Base-by-base conservation (phyloP, 1,140 invertebrate genomes). In the Nomia melanderi region DNA sequence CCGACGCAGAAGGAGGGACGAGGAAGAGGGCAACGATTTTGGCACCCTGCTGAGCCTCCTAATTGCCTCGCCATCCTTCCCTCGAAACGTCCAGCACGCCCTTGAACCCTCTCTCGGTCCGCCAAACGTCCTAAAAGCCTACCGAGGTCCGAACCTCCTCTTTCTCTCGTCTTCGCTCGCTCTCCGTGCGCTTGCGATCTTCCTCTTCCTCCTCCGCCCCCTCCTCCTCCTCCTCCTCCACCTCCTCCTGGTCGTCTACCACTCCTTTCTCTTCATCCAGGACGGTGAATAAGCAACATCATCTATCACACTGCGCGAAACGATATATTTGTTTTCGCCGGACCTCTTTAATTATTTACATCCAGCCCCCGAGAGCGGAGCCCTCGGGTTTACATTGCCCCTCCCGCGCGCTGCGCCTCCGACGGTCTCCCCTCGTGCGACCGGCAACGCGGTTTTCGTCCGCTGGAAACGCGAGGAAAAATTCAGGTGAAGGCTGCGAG, bases 291-390 rank as follows among this genome's bases (percentile, higher is more conserved):
- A 89, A 91, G 90, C 90, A 90, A 84, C 89, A 90, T 91, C 91
- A 92, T 92, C 90, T 92, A 92, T 92, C 91, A 92, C 86, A 89
- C 89, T 89, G 88, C 82, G 90, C 90, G 88, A 90, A 90, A 90
- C 88, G 88, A 92, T 92, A 91, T 91, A 92, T 91, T 92, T 91
- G 90, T 92, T 91, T 91, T 91, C 88, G 84, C 84, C 82, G 84
- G 85, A 81, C 79, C 86, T 89, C 79, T 87, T 88, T 91, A 92
- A 92, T 92, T 91, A 92, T 90, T 91, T 91, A 91, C 85, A 88
- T 77, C 44, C 77, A 80, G 67, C 79, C 67, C 74, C 77, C 73
- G 47, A 66, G 47, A 66, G 75, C 50, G 59, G 60, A 85, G 77
- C 44, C 70, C 62, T 74, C 39, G 44, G 65, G 66, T 63, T 77